These are phyloP conservation scores for Theocolax elegans DNA, from an alignment of 1,140 invertebrate genomes.

Conservation along the genomic window DNA sequence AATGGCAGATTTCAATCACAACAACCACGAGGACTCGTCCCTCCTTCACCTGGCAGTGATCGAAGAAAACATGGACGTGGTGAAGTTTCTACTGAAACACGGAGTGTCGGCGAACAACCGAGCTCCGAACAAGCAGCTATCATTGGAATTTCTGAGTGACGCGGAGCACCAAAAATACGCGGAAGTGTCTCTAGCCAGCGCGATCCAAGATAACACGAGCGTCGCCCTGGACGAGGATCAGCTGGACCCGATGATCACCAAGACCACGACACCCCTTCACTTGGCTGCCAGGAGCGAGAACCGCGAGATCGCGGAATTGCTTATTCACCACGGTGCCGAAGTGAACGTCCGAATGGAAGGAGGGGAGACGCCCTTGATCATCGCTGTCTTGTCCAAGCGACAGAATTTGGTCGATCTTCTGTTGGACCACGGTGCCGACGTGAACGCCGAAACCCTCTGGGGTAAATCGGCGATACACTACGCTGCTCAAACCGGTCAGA, in stretches of 20 bases:
- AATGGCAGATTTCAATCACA: conserved; percentile 18
- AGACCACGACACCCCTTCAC: conserved; percentile 68
- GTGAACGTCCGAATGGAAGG: conserved; percentile 76
- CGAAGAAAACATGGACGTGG: conserved; percentile 26
- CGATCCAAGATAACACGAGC: not conserved
- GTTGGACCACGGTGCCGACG: conserved; percentile 3
- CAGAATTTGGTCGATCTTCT: not conserved
- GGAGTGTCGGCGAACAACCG: conserved; percentile 6
- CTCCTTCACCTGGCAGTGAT: conserved; percentile 26
- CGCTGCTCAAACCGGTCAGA: not conserved
- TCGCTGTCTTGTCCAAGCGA: conserved; percentile 13
- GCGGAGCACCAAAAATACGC: conserved; percentile 3
- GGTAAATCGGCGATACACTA: conserved; percentile 17
- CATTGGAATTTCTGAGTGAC: conserved; percentile 23
- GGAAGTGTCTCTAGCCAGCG: not conserved
- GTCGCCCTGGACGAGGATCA: not conserved
- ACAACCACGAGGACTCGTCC: not conserved
- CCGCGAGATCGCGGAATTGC: conserved; percentile 73
- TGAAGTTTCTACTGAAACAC: conserved; percentile 29
- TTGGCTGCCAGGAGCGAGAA: conserved; percentile 78
- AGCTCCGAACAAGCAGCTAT: not conserved
- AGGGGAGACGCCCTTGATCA: conserved; percentile 73
- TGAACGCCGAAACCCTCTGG: conserved; percentile 22
- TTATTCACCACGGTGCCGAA: conserved; percentile 78
- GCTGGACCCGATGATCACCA: not conserved